Evolutionary conservation across 2,797 vertebrate genomes (phyloP), one percentile per base, ranked within the genome.

Genomic region (Sandelia bainsii): DNA sequence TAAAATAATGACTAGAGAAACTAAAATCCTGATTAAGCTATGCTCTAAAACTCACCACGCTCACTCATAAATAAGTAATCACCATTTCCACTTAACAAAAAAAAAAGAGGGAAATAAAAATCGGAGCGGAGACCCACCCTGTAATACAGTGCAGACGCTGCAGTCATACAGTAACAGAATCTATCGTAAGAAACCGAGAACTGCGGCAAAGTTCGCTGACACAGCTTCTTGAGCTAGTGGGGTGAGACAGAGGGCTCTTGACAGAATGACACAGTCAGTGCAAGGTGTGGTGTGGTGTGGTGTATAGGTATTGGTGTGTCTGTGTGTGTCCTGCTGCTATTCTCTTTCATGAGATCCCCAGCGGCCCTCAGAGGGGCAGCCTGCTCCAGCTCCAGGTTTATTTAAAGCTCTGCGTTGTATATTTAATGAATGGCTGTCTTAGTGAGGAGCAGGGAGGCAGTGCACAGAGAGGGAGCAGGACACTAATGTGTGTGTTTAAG

Each of bases 381-480:
- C 84, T 75, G 76, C 83, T 85, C 70, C 72, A 58, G 82, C 89
- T 80, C 69, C 68, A 56, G 74, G 79, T 88, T 90, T 93, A 93
- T 93, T 93, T 93, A 93, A 91, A 91, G 90, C 88, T 78, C 80
- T 42, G 81, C 66, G 83, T 86, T 93, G 87, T 93, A 93, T 93
- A 91, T 93, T 94, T 93, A 91, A 93, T 94, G 91, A 93, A 76
- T 68, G 82, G 88, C 83, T 91, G 91, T 86, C 82, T 83, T 72
- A 20, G 77, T 13, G 34, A 84, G 84, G 74, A 80, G 77, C 72
- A 56, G 79, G 63, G 70, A 85, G 77, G 80, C 74, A 74, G 81
- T 8, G 42, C 40, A 13, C 16, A 20, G 20, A 58, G 52, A 71
- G 62, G 34, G 64, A 83, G 77, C 69, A 32, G 59, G 66, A 80